Conservation (phyloP, 2,888 invertebrate genomes). For the Smittia sp. region DNA sequence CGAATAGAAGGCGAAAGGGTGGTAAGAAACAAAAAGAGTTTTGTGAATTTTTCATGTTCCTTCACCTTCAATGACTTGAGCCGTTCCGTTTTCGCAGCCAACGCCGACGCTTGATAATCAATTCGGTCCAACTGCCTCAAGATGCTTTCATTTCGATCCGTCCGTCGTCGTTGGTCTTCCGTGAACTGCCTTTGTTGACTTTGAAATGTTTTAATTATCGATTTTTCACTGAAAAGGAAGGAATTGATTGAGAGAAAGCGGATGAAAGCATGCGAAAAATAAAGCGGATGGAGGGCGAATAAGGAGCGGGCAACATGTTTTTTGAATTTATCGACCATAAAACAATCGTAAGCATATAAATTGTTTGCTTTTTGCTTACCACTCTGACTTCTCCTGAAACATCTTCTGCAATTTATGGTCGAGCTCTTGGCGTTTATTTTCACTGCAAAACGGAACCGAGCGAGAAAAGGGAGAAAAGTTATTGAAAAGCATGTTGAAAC, state of each 20-base stretch:
- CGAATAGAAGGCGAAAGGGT: neutral
- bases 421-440: conserved; percentile 57
- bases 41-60: conserved; percentile 18
- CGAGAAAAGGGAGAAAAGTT: neutral
- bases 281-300: neutral
- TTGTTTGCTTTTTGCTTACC: conserved; percentile 51
- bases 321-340: conserved; percentile 39
- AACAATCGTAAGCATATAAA: conserved; percentile 39
- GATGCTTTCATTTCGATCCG: conserved; percentile 60
- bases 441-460: conserved; percentile 48
- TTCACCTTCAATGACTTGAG: conserved; percentile 58
- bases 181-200: conserved; percentile 53
- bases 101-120: conserved; percentile 58
- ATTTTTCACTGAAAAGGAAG: conserved; percentile 41
- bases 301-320: conserved; percentile 23
- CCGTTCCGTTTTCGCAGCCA: conserved; percentile 61
- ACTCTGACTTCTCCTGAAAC: conserved; percentile 55
- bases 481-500: conserved; percentile 27
- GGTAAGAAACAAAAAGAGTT: neutral
- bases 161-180: conserved; percentile 60
- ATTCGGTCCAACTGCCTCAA: conserved; percentile 59
- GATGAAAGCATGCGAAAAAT: conserved; percentile 16
- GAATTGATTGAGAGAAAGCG: neutral
- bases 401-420: conserved; percentile 58
- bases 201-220: conserved; percentile 49